Evolutionary conservation across 2,888 invertebrate genomes (phyloP).

Genomic region (Bruchidius siliquastri): DNA sequence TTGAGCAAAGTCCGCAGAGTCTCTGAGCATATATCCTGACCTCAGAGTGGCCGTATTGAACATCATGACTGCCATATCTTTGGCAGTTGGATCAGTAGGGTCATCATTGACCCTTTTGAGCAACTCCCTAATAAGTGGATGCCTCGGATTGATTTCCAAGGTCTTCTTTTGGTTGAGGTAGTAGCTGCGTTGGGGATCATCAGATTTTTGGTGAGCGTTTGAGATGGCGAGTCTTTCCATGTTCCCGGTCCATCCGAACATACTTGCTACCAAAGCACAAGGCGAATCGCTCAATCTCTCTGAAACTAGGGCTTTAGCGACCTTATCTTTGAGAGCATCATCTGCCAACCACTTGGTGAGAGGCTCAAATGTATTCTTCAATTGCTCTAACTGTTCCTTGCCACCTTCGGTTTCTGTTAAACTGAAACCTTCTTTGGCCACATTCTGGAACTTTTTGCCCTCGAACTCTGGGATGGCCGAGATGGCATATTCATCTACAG

Average conservation of each 20-base stretch:
- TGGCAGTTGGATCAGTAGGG: constrained; percentile 70
- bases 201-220: constrained; percentile 94
- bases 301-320: constrained; percentile 78
- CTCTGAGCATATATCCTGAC: constrained; percentile 89
- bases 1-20: constrained; percentile 83
- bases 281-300: constrained; percentile 88
- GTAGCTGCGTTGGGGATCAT: constrained; percentile 85
- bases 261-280: constrained; percentile 91
- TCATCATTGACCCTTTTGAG: constrained; percentile 76
- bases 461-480: constrained; percentile 96
- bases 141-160: constrained; percentile 94
- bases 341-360: constrained; percentile 85
- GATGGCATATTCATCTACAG: constrained; percentile 97
- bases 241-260: constrained; percentile 99
- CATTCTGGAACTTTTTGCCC: constrained; percentile 98
- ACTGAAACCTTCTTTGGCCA: constrained; percentile 95
- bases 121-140: constrained; percentile 91
- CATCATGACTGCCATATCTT: constrained; percentile 83
- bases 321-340: constrained; percentile 70
- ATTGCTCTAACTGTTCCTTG: constrained; percentile 72
- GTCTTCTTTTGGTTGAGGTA: constrained; percentile 94
- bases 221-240: constrained; percentile 95
- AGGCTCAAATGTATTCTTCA: constrained; percentile 80
- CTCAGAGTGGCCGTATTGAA: constrained; percentile 88
- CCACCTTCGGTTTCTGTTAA: constrained; percentile 67